Evolutionary conservation across 2,113 vertebrate species (phyloP), one percentile per base, ranked within the genome.

Genomic region (Plecturocebus donacophilus): DNA sequence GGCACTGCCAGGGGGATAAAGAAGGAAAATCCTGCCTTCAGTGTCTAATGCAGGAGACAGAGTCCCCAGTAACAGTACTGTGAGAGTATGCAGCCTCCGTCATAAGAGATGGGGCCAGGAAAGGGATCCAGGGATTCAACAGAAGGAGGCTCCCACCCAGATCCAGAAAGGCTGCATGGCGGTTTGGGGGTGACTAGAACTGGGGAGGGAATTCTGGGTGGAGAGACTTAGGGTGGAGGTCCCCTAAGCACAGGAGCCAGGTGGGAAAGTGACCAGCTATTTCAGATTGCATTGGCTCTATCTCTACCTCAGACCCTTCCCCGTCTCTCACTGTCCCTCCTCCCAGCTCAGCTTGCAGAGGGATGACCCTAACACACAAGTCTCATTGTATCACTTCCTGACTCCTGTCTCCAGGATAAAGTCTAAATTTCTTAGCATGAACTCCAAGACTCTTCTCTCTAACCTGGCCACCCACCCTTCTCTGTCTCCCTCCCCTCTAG

Each of bases 31-130:
- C 38, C 16, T 16, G n/a, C 10, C 58, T 13, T 21, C 3, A 0
- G 19, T 45, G 12, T 89, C 8, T 0, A 8, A 0, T 8, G 35
- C n/a, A 1, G 21, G 23, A 21, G 42, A 20, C 16, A 12, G 4
- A 16, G 61, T 9, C 38, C 71, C 90, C 47, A 8, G 40, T 6
- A 45, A 16, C 47, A 11, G 27, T 25, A 4, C 35, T 7, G 13
- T 25, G 38, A 68, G 79, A 3, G 47, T 20, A 19, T 11, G 3
- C 9, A 45, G 61, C 42, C 8, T 54, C 84, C 8, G 42, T 5
- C 30, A 1, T 35, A 6, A 91, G 88, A 30, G n/a, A 21, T 4
- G 12, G 54, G 13, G 58, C 90, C 81, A 35, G 49, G 38, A 16
- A 17, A 58, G 81, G 27, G 42, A 19, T 2, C 11, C 12, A 6